These are phyloP conservation scores for Heliconius erato DNA, from an alignment of 2,888 invertebrate species.

Conservation along the genomic window DNA sequence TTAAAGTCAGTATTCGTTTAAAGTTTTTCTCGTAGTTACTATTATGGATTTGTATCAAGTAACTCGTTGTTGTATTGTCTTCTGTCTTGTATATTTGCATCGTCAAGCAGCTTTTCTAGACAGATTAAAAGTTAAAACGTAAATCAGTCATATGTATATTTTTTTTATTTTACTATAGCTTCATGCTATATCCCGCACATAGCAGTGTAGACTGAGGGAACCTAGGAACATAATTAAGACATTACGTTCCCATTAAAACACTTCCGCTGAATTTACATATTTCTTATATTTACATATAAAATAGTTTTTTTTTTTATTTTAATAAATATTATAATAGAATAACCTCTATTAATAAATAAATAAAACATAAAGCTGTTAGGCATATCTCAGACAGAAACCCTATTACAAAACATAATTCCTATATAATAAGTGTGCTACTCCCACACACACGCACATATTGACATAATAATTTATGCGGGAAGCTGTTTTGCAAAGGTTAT, in stretches of 20 bases:
- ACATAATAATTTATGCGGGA: constrained; percentile 31
- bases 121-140: too few species aligned
- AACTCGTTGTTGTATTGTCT: too few species aligned
- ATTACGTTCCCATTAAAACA: not conserved
- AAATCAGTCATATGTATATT: too few species aligned
- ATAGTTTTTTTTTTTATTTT: too few species aligned
- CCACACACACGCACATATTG: constrained; percentile 25
- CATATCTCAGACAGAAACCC: not conserved
- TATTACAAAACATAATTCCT: constrained; percentile 21
- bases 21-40: too few species aligned
- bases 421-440: constrained; percentile 33
- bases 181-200: not conserved
- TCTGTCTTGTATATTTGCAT: too few species aligned
- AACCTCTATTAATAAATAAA: not conserved
- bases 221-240: not conserved
- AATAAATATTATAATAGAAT: too few species aligned
- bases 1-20: too few species aligned
- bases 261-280: not conserved
- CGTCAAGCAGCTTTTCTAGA: too few species aligned
- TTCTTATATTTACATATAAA: too few species aligned
- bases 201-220: not conserved
- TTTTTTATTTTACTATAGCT: not conserved
- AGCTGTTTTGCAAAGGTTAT: constrained; percentile 40
- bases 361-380: not conserved
- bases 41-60: too few species aligned